These are phyloP conservation scores for Tauraco erythrolophus DNA, from an alignment of 2,113 vertebrate genomes.

Conservation along the genomic window DNA sequence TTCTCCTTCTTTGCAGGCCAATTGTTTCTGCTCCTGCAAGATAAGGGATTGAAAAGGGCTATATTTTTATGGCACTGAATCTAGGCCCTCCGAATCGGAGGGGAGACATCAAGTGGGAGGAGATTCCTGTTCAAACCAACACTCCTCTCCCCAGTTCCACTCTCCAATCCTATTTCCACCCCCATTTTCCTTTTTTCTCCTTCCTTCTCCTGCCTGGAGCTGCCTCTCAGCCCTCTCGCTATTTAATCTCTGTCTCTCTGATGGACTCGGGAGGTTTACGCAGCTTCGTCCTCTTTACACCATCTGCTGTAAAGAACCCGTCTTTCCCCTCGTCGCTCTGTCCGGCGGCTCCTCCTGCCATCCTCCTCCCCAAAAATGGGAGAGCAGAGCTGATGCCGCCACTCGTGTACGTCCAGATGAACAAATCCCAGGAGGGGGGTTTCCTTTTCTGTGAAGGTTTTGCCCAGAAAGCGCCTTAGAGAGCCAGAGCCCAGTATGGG, in stretches of 20 bases:
- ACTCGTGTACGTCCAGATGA: accelerated
- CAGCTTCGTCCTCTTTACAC: slow-evolving; percentile 55
- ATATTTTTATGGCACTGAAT: slow-evolving; percentile 62
- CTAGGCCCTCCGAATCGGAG: slow-evolving; percentile 32
- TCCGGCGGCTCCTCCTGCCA: neutral
- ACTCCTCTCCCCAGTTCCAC: slow-evolving; percentile 21
- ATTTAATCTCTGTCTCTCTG: slow-evolving; percentile 60
- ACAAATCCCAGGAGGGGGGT: neutral
- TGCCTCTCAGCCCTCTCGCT: slow-evolving; percentile 36
- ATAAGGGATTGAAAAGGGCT: slow-evolving; percentile 72
- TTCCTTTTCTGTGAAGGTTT: neutral
- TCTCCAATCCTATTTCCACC: slow-evolving; percentile 41
- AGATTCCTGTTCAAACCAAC: slow-evolving; percentile 16
- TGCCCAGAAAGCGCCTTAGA: neutral
- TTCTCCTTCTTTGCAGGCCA: slow-evolving; percentile 72
- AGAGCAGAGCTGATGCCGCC: neutral
- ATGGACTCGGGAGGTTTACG: slow-evolving; percentile 30
- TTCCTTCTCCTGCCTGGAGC: slow-evolving; percentile 17
- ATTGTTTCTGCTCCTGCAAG: slow-evolving; percentile 73
- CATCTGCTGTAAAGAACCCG: slow-evolving; percentile 46
- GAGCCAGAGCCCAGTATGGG: neutral
- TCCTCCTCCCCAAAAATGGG: neutral
- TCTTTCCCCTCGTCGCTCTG: neutral
- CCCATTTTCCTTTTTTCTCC: slow-evolving; percentile 44
- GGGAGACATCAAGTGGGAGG: slow-evolving; percentile 50